Percentiles rank a stretch among this genome's conserved stretches.
phyloP scores from a whole-genome alignment of 2,113 vertebrate species.

The Ploceus nigricollis region DNA sequence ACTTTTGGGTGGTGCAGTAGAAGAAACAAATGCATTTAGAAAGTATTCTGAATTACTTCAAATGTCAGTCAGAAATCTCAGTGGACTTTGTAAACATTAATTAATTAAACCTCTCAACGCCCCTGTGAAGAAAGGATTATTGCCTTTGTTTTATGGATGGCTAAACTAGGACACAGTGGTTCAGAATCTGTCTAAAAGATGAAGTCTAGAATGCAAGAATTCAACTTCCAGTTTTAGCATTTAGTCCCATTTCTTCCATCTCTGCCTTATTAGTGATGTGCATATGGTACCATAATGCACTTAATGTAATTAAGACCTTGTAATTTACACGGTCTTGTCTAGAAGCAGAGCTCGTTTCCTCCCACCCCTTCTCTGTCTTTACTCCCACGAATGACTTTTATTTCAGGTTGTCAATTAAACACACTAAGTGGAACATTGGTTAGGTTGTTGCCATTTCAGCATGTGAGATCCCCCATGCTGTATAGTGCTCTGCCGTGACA shows the following conservation, averaged over 20 bases:
- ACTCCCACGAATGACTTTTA: conserved; percentile 36
- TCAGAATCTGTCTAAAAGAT: neutral
- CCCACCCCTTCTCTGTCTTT: neutral
- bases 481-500: neutral
- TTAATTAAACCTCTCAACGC: conserved; percentile 57
- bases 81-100: conserved; percentile 35
- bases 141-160: conserved; percentile 40
- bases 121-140: conserved; percentile 40
- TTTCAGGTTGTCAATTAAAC: conserved; percentile 56
- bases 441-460: conserved; percentile 53
- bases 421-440: neutral
- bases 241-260: conserved; percentile 2
- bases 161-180: conserved; percentile 39
- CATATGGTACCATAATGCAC: conserved; percentile 13
- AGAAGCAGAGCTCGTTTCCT: neutral
- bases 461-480: neutral
- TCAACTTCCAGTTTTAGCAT: neutral
- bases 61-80: conserved; percentile 53
- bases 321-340: conserved; percentile 38
- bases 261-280: conserved; percentile 21
- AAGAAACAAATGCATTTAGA: conserved; percentile 5
- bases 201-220: neutral
- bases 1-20: neutral
- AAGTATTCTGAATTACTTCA: conserved; percentile 22
- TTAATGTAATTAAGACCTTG: conserved; percentile 49